phyloP scores from a whole-genome alignment of 2,113 vertebrate genomes.

The Thamnophis sirtalis region DNA sequence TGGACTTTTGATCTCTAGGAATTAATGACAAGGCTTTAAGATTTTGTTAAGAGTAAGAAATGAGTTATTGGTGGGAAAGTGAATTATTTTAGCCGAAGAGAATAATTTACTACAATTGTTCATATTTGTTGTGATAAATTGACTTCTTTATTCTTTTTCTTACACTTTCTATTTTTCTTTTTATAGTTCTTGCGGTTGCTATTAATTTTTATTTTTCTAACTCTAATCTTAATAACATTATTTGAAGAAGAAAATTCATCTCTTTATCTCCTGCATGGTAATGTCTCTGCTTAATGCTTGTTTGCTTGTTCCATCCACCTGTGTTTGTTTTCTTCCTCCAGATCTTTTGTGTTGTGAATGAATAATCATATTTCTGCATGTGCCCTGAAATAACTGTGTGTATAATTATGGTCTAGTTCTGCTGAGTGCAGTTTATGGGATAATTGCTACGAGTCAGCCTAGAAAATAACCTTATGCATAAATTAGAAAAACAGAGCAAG shows the following conservation, averaged over 20 bases:
- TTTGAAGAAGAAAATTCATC: not conserved
- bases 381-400: not conserved
- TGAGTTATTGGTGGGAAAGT: not conserved
- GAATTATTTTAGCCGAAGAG: not conserved
- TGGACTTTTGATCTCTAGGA: not conserved
- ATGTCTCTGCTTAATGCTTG: no score
- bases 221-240: not conserved
- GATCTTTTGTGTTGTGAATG: not conserved
- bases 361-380: not conserved
- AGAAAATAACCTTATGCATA: not conserved
- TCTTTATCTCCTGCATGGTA: not conserved
- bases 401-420: not conserved
- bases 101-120: not conserved
- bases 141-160: no score
- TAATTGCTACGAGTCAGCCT: not conserved
- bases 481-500: not conserved
- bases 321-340: fast-evolving
- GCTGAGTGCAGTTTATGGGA: not conserved
- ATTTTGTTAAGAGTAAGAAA: not conserved
- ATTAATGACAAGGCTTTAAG: not conserved
- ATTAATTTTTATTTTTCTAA: not conserved
- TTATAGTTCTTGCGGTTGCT: not conserved
- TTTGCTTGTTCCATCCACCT: fast-evolving
- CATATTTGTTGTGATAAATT: not conserved
- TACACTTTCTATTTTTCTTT: not conserved